Evolutionary conservation across 2,888 invertebrate species (phyloP).

Genomic region (Cryptocephalus moraei): DNA sequence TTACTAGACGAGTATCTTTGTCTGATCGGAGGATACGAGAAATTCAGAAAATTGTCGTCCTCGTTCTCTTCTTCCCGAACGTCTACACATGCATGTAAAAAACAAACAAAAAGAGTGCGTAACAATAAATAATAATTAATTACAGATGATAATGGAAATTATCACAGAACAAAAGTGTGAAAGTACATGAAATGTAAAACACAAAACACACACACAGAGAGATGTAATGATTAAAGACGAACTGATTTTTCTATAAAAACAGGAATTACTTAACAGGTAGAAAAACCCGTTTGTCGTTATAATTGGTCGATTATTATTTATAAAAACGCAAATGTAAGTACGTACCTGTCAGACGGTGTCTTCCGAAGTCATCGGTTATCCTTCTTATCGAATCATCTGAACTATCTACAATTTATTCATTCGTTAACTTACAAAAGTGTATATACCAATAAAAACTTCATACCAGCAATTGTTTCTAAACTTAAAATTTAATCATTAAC

Average conservation of each 20-base stretch:
- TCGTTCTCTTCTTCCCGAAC: slow-evolving; percentile 48
- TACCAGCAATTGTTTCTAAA: no score
- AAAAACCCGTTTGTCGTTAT: neutral
- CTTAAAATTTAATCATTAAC: no score
- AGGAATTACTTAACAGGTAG: no score
- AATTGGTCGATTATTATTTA: slow-evolving; percentile 1
- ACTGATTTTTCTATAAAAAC: no score
- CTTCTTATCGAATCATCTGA: slow-evolving; percentile 26
- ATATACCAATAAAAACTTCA: no score
- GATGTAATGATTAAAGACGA: no score
- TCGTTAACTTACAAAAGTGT: no score
- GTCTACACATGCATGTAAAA: slow-evolving; percentile 32
- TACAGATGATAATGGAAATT: no score
- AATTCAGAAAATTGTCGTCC: slow-evolving; percentile 20
- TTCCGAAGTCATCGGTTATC: slow-evolving; percentile 29
- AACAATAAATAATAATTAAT: slow-evolving; percentile 6
- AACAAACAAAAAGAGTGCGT: slow-evolving; percentile 14
- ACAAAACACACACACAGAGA: no score
- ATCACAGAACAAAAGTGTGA: no score
- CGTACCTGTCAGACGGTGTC: slow-evolving; percentile 33
- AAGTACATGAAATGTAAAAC: no score
- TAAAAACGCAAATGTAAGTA: slow-evolving; percentile 7
- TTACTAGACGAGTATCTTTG: slow-evolving; percentile 50
- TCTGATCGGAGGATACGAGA: slow-evolving; percentile 23
- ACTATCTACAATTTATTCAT: slow-evolving; percentile 14